phyloP scores from a whole-genome alignment of 2,797 vertebrate species.

The Artibeus jamaicensis region DNA sequence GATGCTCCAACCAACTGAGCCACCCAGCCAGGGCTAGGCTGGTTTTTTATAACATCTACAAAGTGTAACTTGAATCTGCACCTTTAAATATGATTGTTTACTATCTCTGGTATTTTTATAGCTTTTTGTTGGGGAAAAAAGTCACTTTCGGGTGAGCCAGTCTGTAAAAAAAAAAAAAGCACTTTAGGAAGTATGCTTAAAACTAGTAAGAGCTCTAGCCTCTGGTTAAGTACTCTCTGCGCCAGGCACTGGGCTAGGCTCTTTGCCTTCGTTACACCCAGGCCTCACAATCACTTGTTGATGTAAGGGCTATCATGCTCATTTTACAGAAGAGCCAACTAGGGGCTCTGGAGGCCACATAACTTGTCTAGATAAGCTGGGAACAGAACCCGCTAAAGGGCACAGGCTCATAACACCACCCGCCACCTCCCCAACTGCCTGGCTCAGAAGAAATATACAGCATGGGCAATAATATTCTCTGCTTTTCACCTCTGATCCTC shows the following conservation, averaged over 20 bases:
- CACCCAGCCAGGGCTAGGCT: not conserved
- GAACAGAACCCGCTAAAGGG: not conserved
- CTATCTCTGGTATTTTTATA: not conserved
- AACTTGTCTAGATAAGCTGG: not conserved
- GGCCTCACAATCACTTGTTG: not conserved
- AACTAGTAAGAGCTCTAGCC: not conserved
- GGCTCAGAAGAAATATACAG: not conserved
- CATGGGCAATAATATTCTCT: rapidly evolving
- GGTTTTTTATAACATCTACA: not conserved
- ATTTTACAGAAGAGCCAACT: not conserved
- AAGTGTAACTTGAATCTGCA: not conserved
- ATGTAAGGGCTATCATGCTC: not conserved
- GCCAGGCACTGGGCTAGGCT: not conserved
- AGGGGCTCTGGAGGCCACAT: not conserved
- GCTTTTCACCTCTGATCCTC: not conserved
- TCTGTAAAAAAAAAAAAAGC: not conserved
- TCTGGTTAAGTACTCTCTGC: not conserved
- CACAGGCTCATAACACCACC: not conserved
- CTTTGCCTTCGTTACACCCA: not conserved
- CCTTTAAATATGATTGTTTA: not conserved
- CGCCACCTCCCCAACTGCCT: rapidly evolving
- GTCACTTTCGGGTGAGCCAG: not conserved
- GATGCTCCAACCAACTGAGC: not conserved
- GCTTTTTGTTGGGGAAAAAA: constrained; percentile 45
- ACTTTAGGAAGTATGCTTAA: not conserved